These are phyloP conservation scores for Abscondita cerata DNA, from an alignment of 2,888 invertebrate genomes.

Conservation along the genomic window DNA sequence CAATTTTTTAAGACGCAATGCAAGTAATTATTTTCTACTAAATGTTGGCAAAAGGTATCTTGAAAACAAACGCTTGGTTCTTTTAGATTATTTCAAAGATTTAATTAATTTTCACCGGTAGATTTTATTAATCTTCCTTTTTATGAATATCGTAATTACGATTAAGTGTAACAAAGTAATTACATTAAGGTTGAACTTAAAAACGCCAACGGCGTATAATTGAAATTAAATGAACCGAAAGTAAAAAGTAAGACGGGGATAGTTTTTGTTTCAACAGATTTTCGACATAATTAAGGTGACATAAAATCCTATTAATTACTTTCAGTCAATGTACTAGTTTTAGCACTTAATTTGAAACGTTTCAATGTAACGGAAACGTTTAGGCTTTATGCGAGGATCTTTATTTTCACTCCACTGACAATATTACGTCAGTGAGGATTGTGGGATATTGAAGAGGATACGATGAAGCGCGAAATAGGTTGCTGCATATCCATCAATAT, in stretches of 20 bases:
- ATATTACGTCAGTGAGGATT: constrained; percentile 8
- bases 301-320: constrained; percentile 6
- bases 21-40: too few relatives aligned
- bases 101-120: too few relatives aligned
- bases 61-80: too few relatives aligned
- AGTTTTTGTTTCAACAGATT: neutral
- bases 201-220: neutral
- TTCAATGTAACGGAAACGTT: neutral
- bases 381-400: neutral
- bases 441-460: constrained; percentile 9
- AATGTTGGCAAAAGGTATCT: too few relatives aligned
- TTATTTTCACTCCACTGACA: constrained; percentile 3
- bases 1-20: too few relatives aligned
- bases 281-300: constrained; percentile 1
- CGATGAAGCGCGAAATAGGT: constrained; percentile 12
- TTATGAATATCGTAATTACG: neutral
- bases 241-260: neutral
- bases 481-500: constrained; percentile 7
- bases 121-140: neutral
- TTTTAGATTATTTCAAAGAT: too few relatives aligned
- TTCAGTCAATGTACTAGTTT: constrained; percentile 1
- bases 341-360: constrained; percentile 6
- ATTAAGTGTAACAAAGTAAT: neutral
- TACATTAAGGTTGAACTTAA: neutral
- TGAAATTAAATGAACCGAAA: constrained; percentile 7